Evolutionary conservation across 1,140 invertebrate genomes (phyloP).

Genomic region (Drosophila lowei): DNA sequence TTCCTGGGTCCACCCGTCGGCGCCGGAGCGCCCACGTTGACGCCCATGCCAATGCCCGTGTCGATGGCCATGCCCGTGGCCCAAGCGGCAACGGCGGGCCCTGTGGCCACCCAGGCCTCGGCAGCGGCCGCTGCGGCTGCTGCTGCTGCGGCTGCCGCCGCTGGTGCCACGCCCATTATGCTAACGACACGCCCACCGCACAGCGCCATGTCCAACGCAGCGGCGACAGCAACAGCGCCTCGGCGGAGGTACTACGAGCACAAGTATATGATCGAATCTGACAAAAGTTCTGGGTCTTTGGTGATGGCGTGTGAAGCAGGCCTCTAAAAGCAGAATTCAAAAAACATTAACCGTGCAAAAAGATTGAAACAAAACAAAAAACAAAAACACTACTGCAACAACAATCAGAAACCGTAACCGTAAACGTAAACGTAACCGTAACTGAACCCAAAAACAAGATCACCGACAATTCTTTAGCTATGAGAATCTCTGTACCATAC

Average conservation of each 20-base stretch:
- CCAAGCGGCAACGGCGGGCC: slow-evolving; percentile 83
- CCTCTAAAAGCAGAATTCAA: slow-evolving; percentile 80
- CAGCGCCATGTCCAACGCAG: slow-evolving; percentile 50
- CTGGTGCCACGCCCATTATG: slow-evolving; percentile 83
- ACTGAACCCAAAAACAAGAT: slow-evolving; percentile 18
- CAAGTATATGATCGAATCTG: slow-evolving; percentile 16
- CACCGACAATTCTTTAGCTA: slow-evolving; percentile 49
- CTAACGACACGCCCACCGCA: slow-evolving; percentile 82
- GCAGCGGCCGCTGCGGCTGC: slow-evolving; percentile 83
- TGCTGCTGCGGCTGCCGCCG: slow-evolving; percentile 83
- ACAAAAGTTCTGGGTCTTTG: slow-evolving; percentile 15
- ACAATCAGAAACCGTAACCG: slow-evolving; percentile 17
- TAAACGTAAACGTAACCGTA: slow-evolving; percentile 1
- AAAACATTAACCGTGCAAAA: slow-evolving; percentile 21
- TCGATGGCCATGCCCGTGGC: slow-evolving; percentile 48
- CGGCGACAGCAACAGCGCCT: slow-evolving; percentile 84
- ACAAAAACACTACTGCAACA: slow-evolving; percentile 20
- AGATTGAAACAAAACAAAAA: slow-evolving; percentile 7
- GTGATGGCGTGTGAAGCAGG: slow-evolving; percentile 25
- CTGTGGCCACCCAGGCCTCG: slow-evolving; percentile 55
- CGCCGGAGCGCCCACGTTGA: slow-evolving; percentile 84
- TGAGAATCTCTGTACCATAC: slow-evolving; percentile 67
- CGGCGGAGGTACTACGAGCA: slow-evolving; percentile 83
- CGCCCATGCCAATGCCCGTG: slow-evolving; percentile 80
- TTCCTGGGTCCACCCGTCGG: slow-evolving; percentile 83